Conservation (phyloP, 1,140 invertebrate species). For the Panulirus ornatus region DNA sequence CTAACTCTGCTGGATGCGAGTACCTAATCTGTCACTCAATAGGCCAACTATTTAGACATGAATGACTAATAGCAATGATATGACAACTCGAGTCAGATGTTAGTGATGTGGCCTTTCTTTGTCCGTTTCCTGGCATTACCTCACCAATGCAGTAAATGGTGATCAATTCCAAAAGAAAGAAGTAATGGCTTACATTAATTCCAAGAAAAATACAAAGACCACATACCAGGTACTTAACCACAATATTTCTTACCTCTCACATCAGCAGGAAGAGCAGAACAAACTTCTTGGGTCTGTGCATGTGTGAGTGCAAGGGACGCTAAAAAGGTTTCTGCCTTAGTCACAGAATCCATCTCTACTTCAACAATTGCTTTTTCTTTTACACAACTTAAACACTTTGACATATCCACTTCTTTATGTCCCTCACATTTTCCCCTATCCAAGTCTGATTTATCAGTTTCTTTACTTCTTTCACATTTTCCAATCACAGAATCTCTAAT, state of each 20-base stretch:
- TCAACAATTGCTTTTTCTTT: not conserved
- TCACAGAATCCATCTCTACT: conserved; percentile 13
- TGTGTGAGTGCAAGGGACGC: conserved; percentile 18
- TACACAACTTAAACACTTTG: not conserved
- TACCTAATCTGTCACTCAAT: too few relatives aligned
- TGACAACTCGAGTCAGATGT: too few relatives aligned
- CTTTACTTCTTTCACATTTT: conserved; percentile 3
- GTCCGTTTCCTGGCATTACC: too few relatives aligned
- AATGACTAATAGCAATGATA: too few relatives aligned
- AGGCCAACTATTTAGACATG: too few relatives aligned
- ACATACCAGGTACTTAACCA: too few relatives aligned
- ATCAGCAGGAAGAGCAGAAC: not conserved
- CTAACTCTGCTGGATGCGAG: too few relatives aligned
- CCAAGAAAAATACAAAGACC: too few relatives aligned
- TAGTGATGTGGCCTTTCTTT: too few relatives aligned
- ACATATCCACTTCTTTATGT: not conserved
- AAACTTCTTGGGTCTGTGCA: conserved; percentile 30
- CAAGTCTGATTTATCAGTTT: not conserved
- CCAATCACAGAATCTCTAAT: not conserved
- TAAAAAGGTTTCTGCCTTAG: conserved; percentile 27
- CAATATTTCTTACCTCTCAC: conserved; percentile 44
- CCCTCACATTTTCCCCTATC: not conserved
- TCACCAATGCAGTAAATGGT: too few relatives aligned
- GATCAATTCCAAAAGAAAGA: too few relatives aligned
- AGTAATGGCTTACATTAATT: too few relatives aligned